A percentile compares a stretch with the other conserved stretches of the same genome.
Evolutionary conservation across 2,797 vertebrate species (phyloP).

Genomic region (Coluber constrictor): DNA sequence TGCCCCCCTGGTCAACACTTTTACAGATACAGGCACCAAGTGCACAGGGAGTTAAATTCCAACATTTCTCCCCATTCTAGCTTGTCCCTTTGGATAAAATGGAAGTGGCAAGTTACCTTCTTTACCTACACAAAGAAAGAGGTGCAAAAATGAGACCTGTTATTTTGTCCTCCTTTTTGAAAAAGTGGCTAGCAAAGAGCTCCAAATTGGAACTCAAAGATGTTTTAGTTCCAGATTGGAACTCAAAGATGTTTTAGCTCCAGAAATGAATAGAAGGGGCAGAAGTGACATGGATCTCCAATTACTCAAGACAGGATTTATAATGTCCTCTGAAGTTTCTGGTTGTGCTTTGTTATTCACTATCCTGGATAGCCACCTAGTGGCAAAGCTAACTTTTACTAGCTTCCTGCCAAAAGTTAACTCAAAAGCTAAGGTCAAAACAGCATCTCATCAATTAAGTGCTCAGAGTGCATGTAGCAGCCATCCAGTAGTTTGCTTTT

Average conservation of each 20-base stretch:
- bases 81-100: not conserved
- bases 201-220: not conserved
- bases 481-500: not conserved
- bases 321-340: not conserved
- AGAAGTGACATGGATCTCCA: rapidly evolving
- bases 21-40: not conserved
- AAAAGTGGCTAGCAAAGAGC: not conserved
- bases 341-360: not conserved
- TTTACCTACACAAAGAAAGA: not conserved
- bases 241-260: not conserved
- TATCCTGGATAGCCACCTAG: conserved; percentile 15
- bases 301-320: not conserved
- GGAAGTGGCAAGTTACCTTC: not conserved
- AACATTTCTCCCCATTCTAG: not conserved
- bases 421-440: not conserved
- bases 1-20: not conserved
- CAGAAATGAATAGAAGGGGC: not conserved
- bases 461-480: not conserved
- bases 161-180: not conserved
- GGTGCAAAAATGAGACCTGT: not conserved
- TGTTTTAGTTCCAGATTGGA: not conserved
- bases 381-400: not conserved
- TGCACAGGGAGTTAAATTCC: not conserved
- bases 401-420: not conserved
- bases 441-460: not conserved